Base-by-base conservation (phyloP, 2,888 invertebrate genomes). In the Pseudolycoriella hygida region DNA sequence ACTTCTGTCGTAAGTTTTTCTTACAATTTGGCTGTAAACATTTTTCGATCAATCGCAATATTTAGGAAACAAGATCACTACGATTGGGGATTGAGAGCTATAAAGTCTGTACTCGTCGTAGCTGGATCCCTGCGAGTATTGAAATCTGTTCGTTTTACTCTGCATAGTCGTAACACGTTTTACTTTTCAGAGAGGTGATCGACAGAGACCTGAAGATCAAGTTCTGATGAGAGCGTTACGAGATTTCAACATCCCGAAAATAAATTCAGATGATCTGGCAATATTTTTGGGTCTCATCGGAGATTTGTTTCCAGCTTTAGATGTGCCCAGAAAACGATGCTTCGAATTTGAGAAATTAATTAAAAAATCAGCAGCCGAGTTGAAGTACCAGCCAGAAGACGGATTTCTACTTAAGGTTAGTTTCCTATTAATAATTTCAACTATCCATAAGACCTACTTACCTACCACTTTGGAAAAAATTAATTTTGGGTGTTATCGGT, bases 71-170 rank as follows among this genome's bases (percentile, higher is more conserved):
- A 92, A 65, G 93, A 96, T 63, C 96, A 96, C 64, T 96, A 96
- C 59, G 96, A 96, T 69, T 92, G 94, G 94, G 96, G 96, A n/a
- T 69, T 96, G 46, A 68, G 96, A 52, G 94, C 94, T 42, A 94
- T 96, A 56, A 96, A 96, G 62, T 93, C 93, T 43, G 92, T 96
- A 17, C 68, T 96, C 43, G 93, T 94, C 1, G 92, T 94, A 3
- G 94, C 94, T 46, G 96, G 94, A 40, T 81, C 90, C 20, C 68
- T 94, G 41, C 93, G 40, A 32, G 46, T 46, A 18, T 92, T 72
- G 79, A 31, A 17, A 37, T 20, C 17, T 3, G 18, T 42, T 3
- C 12, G n/a, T 20, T 17, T 17, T 12, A 12, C 3, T 15, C 11
- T 4, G 3, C 15, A 37, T 37, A 17, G 6, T 10, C 25, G 20